phyloP scores from a whole-genome alignment of 2,888 invertebrate species.

The Macaria liturata region DNA sequence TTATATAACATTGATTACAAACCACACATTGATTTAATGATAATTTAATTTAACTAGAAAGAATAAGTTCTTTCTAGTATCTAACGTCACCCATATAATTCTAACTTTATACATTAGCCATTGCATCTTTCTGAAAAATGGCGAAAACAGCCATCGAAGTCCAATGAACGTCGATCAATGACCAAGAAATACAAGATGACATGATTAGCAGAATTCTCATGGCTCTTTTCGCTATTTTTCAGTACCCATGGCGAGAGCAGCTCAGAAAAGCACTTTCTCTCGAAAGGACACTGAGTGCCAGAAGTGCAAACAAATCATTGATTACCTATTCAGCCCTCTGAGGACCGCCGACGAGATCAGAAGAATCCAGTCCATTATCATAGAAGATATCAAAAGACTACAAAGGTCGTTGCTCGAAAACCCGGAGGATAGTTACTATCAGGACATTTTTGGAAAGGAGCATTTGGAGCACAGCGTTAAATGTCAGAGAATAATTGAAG shows the following conservation, averaged over 20 bases:
- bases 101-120: no score
- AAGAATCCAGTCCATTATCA: constrained; percentile 3
- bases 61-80: no score
- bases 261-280: constrained; percentile 37
- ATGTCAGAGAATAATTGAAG: constrained; percentile 37
- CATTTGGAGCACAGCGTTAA: constrained; percentile 24
- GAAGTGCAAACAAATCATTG: constrained; percentile 38
- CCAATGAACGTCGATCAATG: neutral
- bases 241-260: constrained; percentile 40
- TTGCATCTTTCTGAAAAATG: constrained; percentile 39
- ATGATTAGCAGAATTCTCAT: constrained; percentile 34
- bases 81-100: no score
- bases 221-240: constrained; percentile 58
- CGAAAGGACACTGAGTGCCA: constrained; percentile 33
- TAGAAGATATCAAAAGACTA: constrained; percentile 4
- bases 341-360: constrained; percentile 17
- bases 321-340: constrained; percentile 36
- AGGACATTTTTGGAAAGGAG: no score
- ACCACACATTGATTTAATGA: no score
- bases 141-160: constrained; percentile 46
- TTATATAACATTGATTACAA: no score
- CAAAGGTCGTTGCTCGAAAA: constrained; percentile 1
- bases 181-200: constrained; percentile 5
- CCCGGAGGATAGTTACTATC: neutral
- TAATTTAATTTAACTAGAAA: no score